Conservation (phyloP, 1,140 invertebrate species). For the Temnothorax curvispinosus region DNA sequence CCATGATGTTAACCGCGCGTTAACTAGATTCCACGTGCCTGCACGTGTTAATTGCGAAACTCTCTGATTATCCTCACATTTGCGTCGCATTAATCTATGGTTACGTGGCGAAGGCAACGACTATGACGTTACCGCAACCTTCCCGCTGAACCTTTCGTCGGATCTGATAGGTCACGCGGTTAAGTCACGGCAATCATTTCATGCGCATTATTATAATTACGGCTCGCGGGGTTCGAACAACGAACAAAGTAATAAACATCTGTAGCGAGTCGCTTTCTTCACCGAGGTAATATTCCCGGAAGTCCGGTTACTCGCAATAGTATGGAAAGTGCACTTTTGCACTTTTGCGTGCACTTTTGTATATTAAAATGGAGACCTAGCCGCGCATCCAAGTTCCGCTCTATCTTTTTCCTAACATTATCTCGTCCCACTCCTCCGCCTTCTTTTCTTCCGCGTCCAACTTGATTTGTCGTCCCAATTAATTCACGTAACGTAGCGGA, state of each 20-base stretch:
- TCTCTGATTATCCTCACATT: constrained; percentile 71
- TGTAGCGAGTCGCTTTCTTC: not conserved
- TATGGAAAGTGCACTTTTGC: constrained; percentile 42
- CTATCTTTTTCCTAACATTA: constrained; percentile 10
- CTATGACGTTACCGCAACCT: constrained; percentile 66
- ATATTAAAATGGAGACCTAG: constrained; percentile 48
- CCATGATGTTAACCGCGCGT: constrained; percentile 57
- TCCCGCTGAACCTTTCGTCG: constrained; percentile 54
- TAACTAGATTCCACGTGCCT: constrained; percentile 58
- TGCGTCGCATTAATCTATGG: constrained; percentile 71
- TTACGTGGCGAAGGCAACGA: constrained; percentile 50
- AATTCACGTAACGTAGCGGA: constrained; percentile 19
- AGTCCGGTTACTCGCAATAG: constrained; percentile 41
- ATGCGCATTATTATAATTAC: constrained; percentile 63
- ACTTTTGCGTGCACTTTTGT: constrained; percentile 56
- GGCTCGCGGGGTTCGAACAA: constrained; percentile 24
- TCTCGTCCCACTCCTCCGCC: not conserved
- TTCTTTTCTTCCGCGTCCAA: constrained; percentile 14
- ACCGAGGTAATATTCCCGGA: constrained; percentile 17
- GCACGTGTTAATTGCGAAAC: constrained; percentile 68
- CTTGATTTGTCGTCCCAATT: constrained; percentile 52
- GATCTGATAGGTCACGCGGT: constrained; percentile 49
- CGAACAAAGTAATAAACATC: constrained; percentile 1
- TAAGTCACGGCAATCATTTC: constrained; percentile 46
- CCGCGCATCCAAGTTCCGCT: not conserved